Conservation (phyloP, 2,888 invertebrate species). For the Agonum fuliginosum region DNA sequence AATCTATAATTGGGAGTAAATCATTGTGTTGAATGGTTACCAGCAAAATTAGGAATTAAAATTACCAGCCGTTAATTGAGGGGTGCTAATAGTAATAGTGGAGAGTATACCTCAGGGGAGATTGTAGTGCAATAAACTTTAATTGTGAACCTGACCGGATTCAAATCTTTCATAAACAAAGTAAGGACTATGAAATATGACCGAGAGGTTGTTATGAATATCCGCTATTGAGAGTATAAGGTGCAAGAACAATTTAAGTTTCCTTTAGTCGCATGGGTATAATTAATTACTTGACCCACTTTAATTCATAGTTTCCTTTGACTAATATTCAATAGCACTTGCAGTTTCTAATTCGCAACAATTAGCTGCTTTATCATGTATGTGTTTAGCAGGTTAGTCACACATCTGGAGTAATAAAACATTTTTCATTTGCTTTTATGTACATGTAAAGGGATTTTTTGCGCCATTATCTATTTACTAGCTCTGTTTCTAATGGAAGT, state of each 20-base stretch:
- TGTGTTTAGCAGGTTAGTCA: neutral
- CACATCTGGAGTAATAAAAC: slow-evolving; percentile 3
- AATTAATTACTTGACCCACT: slow-evolving; percentile 22
- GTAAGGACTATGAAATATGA: too few relatives aligned
- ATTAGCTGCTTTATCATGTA: neutral
- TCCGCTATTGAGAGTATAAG: slow-evolving; percentile 9
- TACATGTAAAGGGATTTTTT: neutral
- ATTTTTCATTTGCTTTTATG: neutral
- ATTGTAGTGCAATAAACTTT: too few relatives aligned
- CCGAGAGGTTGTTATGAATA: neutral
- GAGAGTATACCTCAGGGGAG: too few relatives aligned
- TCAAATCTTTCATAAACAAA: too few relatives aligned
- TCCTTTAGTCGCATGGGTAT: slow-evolving; percentile 17
- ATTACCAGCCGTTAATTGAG: too few relatives aligned
- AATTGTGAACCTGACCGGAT: too few relatives aligned
- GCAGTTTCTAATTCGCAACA: slow-evolving; percentile 27
- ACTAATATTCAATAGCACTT: slow-evolving; percentile 28
- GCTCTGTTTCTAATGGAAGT: too few relatives aligned
- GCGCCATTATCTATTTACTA: too few relatives aligned
- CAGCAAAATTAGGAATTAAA: too few relatives aligned
- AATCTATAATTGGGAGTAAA: too few relatives aligned
- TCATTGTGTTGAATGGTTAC: too few relatives aligned
- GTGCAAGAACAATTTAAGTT: slow-evolving; percentile 40
- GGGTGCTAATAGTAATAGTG: too few relatives aligned
- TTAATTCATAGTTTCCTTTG: slow-evolving; percentile 31